Base-by-base conservation (phyloP, 2,113 vertebrate species). In the Silurus glanis region DNA sequence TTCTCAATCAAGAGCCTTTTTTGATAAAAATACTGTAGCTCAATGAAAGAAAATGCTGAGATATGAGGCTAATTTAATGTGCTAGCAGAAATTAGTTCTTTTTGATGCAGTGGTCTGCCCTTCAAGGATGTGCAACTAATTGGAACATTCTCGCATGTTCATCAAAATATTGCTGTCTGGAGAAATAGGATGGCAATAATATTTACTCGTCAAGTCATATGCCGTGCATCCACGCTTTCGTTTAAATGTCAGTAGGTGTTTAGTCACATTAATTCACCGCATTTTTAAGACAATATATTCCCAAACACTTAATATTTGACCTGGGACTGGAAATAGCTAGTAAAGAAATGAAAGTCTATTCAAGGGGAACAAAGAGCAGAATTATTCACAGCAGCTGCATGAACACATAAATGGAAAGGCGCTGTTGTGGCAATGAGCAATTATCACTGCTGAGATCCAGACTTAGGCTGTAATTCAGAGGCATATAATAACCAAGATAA, bases 241-340 rank as follows among this genome's bases (percentile, higher is more conserved):
- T 82, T 89, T 75, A 81, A 89, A 69, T 76, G 47, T 83, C 55
- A 72, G 62, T 64, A 87, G 61, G 71, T 59, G n/a, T 76, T 62
- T 49, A 66, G 28, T 1, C 56, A 49, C 47, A 37, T 82, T 62
- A 55, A 74, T 82, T 49, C 37, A 6, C 6, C n/a, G 28, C 85
- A 45, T 13, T 19, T 56, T 17, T 49, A 6, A 61, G n/a, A 37
- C 62, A 58, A 16, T 56, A 79, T 80, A 53, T 75, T 82, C 81
- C 82, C 78, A 81, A 82, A 84, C 21, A 49, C 64, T 56, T 83
- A 61, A 76, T 47, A 71, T 80, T 72, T 85, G 71, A 61, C 8
- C 4, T 87, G 59, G 66, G 49, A 80, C 80, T 82, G 79, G 76
- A 84, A 78, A 79, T 71, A 17, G 23, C 69, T 25, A 79, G 58